Conservation (phyloP, 1,140 invertebrate species). For the Halyomorpha halys region DNA sequence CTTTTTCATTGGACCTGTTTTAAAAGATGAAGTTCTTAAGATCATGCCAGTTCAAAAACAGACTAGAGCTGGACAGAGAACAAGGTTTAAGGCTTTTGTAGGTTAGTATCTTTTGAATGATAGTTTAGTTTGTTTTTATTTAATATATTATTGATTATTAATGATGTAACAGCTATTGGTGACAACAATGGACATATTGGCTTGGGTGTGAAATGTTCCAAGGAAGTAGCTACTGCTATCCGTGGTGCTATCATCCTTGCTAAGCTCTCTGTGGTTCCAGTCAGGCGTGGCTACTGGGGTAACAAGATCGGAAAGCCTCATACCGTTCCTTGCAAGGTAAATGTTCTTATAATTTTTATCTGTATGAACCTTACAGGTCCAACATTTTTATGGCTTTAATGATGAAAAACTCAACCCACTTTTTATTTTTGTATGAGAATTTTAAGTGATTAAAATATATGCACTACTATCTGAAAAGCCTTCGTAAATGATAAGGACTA, state of each 20-base stretch:
- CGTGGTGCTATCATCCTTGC: constrained; percentile 97
- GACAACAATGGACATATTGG: constrained; percentile 99
- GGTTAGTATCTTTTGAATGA: constrained; percentile 32
- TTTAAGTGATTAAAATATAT: background rate
- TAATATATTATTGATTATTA: constrained; percentile 25
- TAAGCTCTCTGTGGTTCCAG: constrained; percentile 96
- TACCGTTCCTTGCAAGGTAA: constrained; percentile 97
- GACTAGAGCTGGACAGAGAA: constrained; percentile 97
- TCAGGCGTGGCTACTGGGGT: constrained; percentile 98
- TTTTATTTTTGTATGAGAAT: background rate
- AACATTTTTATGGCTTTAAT: background rate
- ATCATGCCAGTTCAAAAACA: constrained; percentile 99
- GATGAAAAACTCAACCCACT: background rate
- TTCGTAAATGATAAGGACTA: background rate
- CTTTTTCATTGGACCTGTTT: constrained; percentile 77
- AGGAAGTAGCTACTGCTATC: constrained; percentile 99
- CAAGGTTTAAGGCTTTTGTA: constrained; percentile 81
- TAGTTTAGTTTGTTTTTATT: too few species aligned
- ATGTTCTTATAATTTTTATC: constrained; percentile 59
- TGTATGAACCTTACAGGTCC: too few species aligned
- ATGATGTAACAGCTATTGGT: constrained; percentile 64
- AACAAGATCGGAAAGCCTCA: constrained; percentile 99
- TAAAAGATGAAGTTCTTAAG: constrained; percentile 98
- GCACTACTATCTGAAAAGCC: constrained; percentile 8
- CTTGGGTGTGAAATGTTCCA: constrained; percentile 97